Percentiles rank a stretch among this genome's conserved stretches.
These are phyloP conservation scores for Nemurella pictetii DNA, from an alignment of 2,888 invertebrate species.

Conservation along the genomic window DNA sequence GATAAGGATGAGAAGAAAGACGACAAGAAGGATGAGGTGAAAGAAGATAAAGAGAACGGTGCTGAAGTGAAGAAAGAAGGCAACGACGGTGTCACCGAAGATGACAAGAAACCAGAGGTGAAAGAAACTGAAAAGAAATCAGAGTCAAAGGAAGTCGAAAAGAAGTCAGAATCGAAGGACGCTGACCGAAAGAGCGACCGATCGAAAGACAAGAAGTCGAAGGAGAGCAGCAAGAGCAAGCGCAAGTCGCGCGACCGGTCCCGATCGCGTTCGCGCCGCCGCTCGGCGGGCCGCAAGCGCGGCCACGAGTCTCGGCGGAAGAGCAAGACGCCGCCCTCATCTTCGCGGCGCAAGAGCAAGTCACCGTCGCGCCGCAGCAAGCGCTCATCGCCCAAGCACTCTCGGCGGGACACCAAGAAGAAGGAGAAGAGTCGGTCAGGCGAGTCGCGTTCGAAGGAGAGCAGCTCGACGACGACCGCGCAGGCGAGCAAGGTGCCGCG, in stretches of 20 bases:
- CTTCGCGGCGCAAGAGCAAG: constrained; percentile 37
- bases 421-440: constrained; percentile 35
- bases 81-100: neutral
- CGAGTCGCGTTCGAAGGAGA: constrained; percentile 14
- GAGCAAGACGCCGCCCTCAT: constrained; percentile 43
- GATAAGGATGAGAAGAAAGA: constrained; percentile 36
- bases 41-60: constrained; percentile 33
- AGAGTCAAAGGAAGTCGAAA: constrained; percentile 37
- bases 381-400: neutral
- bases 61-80: constrained; percentile 31
- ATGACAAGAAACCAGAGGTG: constrained; percentile 27
- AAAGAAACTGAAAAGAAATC: constrained; percentile 35
- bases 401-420: constrained; percentile 39
- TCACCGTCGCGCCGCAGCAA: constrained; percentile 30
- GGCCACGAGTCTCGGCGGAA: constrained; percentile 45
- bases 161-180: constrained; percentile 34
- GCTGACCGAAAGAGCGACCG: constrained; percentile 41
- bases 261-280: constrained; percentile 40
- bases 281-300: constrained; percentile 44
- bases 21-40: constrained; percentile 37
- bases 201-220: constrained; percentile 36
- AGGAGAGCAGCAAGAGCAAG: constrained; percentile 37
- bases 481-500: constrained; percentile 50
- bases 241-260: constrained; percentile 39
- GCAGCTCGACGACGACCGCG: constrained; percentile 32